A percentile compares a stretch with the other conserved stretches of the same genome.
These are phyloP conservation scores for Subacronicta megacephala DNA, from an alignment of 2,888 invertebrate genomes.

Conservation along the genomic window DNA sequence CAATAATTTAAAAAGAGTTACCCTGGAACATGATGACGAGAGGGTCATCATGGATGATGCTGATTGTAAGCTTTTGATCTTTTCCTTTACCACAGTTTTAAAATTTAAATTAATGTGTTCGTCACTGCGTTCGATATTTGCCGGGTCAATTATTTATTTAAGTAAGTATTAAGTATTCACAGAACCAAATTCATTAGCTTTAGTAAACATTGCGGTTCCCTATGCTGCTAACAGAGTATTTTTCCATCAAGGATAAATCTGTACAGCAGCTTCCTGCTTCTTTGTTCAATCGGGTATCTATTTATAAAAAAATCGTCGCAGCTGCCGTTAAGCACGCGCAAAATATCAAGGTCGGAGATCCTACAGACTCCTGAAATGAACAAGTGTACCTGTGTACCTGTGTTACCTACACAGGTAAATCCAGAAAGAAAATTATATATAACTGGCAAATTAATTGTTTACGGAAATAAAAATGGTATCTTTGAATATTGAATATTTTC, in stretches of 20 bases:
- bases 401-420: conserved; percentile 91
- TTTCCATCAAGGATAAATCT: conserved; percentile 60
- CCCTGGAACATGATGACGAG: conserved; percentile 96
- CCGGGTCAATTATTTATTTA: too few species aligned
- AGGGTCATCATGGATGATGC: conserved; percentile 95
- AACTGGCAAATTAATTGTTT: background rate
- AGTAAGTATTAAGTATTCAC: too few species aligned
- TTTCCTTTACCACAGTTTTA: too few species aligned
- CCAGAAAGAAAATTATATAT: background rate
- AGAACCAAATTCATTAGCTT: conserved; percentile 10
- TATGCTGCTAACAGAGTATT: conserved; percentile 58
- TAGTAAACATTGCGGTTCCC: conserved; percentile 57
- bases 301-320: conserved; percentile 94
- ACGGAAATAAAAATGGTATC: too few species aligned
- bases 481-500: too few species aligned
- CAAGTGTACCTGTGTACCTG: too few species aligned
- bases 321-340: conserved; percentile 91
- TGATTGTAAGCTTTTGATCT: conserved; percentile 89
- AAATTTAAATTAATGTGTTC: too few species aligned
- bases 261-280: conserved; percentile 62
- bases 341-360: conserved; percentile 93
- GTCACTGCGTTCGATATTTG: too few species aligned
- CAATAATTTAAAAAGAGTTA: conserved; percentile 94
- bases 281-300: conserved; percentile 89
- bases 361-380: conserved; percentile 88